Evolutionary conservation across 2,113 vertebrate species (phyloP).

Genomic region (Lepus americanus): DNA sequence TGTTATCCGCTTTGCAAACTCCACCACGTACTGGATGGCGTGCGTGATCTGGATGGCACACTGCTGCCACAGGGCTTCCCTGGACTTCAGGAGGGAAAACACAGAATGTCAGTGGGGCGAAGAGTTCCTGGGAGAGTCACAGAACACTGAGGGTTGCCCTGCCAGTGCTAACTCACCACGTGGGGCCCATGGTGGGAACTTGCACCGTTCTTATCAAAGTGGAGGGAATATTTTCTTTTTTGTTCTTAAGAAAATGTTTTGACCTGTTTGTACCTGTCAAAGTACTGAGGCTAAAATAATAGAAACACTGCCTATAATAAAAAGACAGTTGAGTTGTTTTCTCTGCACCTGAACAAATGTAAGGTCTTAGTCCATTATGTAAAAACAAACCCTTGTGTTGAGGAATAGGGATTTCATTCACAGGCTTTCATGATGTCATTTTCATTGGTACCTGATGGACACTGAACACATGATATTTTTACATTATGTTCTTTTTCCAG

Average conservation of each 20-base stretch:
- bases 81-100: conserved; percentile 89
- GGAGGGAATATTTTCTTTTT: background rate
- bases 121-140: background rate
- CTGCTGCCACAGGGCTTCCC: conserved; percentile 98
- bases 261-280: background rate
- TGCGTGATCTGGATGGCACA: conserved; percentile 99
- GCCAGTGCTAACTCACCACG: background rate
- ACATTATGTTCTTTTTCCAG: conserved; percentile 8
- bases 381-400: background rate
- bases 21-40: conserved; percentile 99
- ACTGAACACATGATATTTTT: background rate
- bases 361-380: background rate
- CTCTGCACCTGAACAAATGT: background rate
- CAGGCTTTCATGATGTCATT: background rate
- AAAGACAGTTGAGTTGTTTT: background rate
- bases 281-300: background rate
- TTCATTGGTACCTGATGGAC: background rate
- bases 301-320: background rate
- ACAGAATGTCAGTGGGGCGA: conserved; percentile 46
- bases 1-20: conserved; percentile 99
- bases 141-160: background rate
- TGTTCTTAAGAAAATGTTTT: background rate
- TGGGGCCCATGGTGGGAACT: background rate
- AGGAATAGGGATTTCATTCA: background rate
- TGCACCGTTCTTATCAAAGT: background rate